phyloP scores from a whole-genome alignment of 1,140 invertebrate genomes.

The Idris sp. region DNA sequence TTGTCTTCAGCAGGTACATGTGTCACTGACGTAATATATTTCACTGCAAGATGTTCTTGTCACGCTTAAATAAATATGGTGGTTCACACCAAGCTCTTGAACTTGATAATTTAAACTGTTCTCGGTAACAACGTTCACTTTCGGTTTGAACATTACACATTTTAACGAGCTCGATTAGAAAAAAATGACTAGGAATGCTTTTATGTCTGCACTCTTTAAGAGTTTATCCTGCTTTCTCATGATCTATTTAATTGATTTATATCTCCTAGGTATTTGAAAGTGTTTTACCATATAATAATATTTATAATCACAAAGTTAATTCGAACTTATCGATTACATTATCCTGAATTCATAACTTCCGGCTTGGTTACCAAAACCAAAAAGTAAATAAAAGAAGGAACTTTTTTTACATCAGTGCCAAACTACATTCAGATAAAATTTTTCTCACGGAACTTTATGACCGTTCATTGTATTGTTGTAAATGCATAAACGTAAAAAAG shows the following conservation, averaged over 20 bases:
- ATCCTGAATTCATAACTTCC: no score
- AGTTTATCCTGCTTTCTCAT: slow-evolving; percentile 26
- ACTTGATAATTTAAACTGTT: slow-evolving; percentile 58
- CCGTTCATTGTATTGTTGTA: no score
- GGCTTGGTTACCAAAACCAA: no score
- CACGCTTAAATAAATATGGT: no score
- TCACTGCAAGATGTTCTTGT: no score
- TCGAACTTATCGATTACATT: slow-evolving; percentile 16
- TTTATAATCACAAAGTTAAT: slow-evolving; percentile 8
- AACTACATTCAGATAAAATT: no score
- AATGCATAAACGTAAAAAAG: no score
- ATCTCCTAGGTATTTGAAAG: slow-evolving; percentile 44
- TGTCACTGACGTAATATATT: no score
- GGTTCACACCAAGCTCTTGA: slow-evolving; percentile 39
- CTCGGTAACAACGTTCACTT: slow-evolving; percentile 47
- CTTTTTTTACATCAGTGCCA: no score
- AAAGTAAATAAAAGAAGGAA: no score
- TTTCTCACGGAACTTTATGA: no score
- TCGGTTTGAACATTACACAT: slow-evolving; percentile 21
- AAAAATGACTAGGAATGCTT: slow-evolving; percentile 18
- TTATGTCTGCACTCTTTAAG: slow-evolving; percentile 22
- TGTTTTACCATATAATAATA: slow-evolving; percentile 25
- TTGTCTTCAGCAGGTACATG: no score
- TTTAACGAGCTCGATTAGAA: slow-evolving; percentile 22
- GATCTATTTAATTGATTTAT: slow-evolving; percentile 53